Evolutionary conservation across 2,888 invertebrate genomes (phyloP).

Genomic region (Lissonota sp.): DNA sequence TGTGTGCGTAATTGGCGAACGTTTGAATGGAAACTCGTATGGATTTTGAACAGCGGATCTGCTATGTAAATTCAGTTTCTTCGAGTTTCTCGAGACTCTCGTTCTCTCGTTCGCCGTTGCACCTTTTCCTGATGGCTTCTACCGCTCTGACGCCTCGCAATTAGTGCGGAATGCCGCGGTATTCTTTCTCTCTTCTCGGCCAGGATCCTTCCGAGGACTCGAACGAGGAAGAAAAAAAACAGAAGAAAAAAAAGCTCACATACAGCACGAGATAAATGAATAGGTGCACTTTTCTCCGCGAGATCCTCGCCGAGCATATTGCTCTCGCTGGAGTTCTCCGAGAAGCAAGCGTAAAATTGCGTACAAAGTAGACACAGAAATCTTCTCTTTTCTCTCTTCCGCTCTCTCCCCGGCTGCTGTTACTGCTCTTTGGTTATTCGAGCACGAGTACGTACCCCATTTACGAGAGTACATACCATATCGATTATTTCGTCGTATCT

Average conservation of each 20-base stretch:
- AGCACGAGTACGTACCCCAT: conserved; percentile 1
- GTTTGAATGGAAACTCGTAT: background rate
- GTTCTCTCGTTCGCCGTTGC: conserved; percentile 20
- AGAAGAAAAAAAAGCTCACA: conserved; percentile 41
- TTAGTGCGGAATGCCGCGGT: conserved; percentile 74
- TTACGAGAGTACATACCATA: background rate
- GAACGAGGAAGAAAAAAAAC: no score
- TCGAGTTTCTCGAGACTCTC: conserved; percentile 45
- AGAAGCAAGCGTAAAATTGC: conserved; percentile 49
- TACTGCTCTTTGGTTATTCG: background rate
- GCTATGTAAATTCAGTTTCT: conserved; percentile 68
- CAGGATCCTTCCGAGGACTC: conserved; percentile 43
- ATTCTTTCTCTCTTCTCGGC: conserved; percentile 17
- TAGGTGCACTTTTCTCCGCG: conserved; percentile 37
- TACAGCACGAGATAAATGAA: conserved; percentile 54
- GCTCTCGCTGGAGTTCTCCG: conserved; percentile 7
- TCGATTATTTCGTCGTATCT: conserved; percentile 28
- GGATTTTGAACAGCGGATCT: conserved; percentile 35
- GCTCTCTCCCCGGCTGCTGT: background rate
- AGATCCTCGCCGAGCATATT: conserved; percentile 12
- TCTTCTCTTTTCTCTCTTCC: no score
- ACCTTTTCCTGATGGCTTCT: conserved; percentile 34
- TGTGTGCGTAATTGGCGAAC: no score
- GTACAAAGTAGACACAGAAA: conserved; percentile 43
- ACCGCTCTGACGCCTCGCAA: conserved; percentile 72